phyloP scores from a whole-genome alignment of 2,113 vertebrate species.

The Prunella himalayana region DNA sequence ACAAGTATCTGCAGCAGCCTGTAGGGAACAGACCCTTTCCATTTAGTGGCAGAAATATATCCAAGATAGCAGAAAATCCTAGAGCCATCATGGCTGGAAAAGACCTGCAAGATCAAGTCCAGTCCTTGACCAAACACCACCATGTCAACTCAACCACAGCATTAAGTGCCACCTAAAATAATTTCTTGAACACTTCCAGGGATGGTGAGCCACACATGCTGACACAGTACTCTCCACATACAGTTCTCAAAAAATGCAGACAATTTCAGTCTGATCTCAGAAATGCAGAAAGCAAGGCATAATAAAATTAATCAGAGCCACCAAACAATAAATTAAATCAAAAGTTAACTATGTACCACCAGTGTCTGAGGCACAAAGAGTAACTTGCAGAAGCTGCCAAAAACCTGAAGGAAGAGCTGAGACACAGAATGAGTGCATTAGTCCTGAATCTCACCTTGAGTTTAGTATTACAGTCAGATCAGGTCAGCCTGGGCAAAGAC shows the following conservation, averaged over 20 bases:
- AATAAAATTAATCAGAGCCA: not conserved
- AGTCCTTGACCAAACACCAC: not conserved
- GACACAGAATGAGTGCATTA: not conserved
- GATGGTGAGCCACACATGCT: not conserved
- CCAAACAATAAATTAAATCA: not conserved
- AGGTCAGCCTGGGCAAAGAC: not conserved
- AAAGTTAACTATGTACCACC: not conserved
- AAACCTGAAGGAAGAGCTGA: not conserved
- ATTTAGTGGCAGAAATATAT: not conserved
- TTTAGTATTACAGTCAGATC: not conserved
- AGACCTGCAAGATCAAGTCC: not conserved
- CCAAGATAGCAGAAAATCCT: not conserved
- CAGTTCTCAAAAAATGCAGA: not conserved
- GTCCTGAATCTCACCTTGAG: not conserved
- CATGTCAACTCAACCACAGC: accelerated
- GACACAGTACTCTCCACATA: not conserved
- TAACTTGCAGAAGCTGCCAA: not conserved
- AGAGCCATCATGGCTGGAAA: not conserved
- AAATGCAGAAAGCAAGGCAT: not conserved
- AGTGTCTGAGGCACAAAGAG: not conserved
- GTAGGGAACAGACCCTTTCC: not conserved
- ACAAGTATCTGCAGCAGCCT: not conserved
- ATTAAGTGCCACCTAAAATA: not conserved
- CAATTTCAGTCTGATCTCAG: not conserved
- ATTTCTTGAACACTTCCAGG: not conserved